Base-by-base conservation (phyloP, 1,140 invertebrate genomes). In the Aphaenogaster floridana region DNA sequence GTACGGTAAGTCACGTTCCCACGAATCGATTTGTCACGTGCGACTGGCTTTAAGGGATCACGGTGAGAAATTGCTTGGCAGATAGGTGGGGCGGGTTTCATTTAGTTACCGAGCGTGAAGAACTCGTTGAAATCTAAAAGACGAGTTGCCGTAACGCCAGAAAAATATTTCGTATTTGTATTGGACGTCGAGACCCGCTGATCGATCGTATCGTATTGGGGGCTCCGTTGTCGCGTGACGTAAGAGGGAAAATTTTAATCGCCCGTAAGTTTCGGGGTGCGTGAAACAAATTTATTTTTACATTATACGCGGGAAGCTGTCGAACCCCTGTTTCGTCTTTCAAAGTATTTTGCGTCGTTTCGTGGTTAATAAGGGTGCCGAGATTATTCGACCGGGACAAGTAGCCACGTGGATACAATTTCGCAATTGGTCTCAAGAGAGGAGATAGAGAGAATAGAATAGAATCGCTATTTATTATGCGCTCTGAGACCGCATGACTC, bases 11-110 rank as follows among this genome's bases (percentile, higher is more conserved):
- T 90, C 89, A 91, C 86, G 90, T 88, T 74, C 69, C 52, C 17
- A 52, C 77, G 64, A 86, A 91, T 84, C 86, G 80, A 92, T 91
- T 92, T 81, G 72, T 86, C 86, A 86, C 72, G 42, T 69, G 68
- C 84, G 84, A 91, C 79, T 76, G 59, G 50, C 66, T 89, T 72
- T 9, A 76, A 89, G 66, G 83, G 86, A 86, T 85, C 86, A 81
- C 39, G 36, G 42, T 79, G 64, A 87, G 88, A 89, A 90, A 90
- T 90, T 90, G 88, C 84, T 83, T 57, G 13, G 57, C 36, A 54
- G 61, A 34, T 66, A 68, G 50, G 71, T 13, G 45, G 13, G 39
- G 17, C 28, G 17, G 17, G 48, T 74, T 68, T 89, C 64, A 89
- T 57, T 54, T 85, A 90, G 39, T 88, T 85, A 85, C 42, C 36